A percentile compares a stretch with the other conserved stretches of the same genome.
Conservation (phyloP, 2,888 invertebrate genomes). For the Ophion ellenae region DNA sequence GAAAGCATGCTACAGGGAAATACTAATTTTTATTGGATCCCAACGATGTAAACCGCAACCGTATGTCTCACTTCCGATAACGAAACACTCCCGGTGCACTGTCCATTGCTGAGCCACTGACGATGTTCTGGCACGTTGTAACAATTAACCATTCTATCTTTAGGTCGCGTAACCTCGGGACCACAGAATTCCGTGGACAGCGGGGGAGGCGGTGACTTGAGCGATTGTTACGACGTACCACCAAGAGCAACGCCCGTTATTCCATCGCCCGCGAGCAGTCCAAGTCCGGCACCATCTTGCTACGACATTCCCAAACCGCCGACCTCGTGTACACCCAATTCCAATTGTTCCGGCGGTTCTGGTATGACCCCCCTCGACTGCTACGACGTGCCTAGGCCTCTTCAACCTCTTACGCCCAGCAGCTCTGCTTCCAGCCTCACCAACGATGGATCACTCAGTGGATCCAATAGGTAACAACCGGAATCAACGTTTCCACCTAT, state of each 20-base stretch:
- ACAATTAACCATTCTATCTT: slow-evolving; percentile 14
- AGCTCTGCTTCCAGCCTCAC: slow-evolving; percentile 88
- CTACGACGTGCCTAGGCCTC: slow-evolving; percentile 88
- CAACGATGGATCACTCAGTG: slow-evolving; percentile 86
- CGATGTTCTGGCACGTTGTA: no score
- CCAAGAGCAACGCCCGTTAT: slow-evolving; percentile 86
- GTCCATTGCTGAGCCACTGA: no score
- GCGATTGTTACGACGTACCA: slow-evolving; percentile 87
- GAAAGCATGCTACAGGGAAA: no score
- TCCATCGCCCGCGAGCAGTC: slow-evolving; percentile 85
- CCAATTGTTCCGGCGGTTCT: slow-evolving; percentile 78
- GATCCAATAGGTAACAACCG: slow-evolving; percentile 84
- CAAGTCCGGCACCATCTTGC: slow-evolving; percentile 85
- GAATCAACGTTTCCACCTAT: neutral
- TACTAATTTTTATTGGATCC: no score
- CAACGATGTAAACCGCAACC: no score
- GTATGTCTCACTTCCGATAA: no score
- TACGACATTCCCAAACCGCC: slow-evolving; percentile 80
- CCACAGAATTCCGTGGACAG: slow-evolving; percentile 78
- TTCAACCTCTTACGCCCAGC: slow-evolving; percentile 87
- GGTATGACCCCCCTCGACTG: slow-evolving; percentile 84
- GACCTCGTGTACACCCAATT: slow-evolving; percentile 81
- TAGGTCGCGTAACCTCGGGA: slow-evolving; percentile 78
- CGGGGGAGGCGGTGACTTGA: slow-evolving; percentile 74
- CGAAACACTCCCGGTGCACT: no score